phyloP scores from a whole-genome alignment of 2,888 invertebrate genomes.

The Pediacus dermestoides region DNA sequence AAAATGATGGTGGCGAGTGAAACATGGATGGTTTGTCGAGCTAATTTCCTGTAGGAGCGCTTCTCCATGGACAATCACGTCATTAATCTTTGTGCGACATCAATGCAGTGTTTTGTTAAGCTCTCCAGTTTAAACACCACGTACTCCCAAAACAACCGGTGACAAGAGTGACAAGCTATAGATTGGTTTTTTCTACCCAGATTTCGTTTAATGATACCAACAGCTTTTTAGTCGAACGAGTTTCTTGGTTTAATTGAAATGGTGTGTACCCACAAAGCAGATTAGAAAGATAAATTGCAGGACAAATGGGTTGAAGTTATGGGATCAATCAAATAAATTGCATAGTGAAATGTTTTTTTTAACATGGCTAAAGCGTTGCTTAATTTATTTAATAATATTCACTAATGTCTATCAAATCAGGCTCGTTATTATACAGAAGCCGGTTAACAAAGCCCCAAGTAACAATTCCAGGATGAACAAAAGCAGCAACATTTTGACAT shows the following conservation, averaged over 20 bases:
- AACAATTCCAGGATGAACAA: conserved; percentile 28
- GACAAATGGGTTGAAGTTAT: no score
- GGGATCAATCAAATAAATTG: no score
- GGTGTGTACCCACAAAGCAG: no score
- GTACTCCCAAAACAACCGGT: conserved; percentile 43
- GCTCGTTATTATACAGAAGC: conserved; percentile 31
- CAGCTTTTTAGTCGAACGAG: neutral
- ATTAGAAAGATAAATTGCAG: no score
- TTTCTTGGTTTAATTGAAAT: no score
- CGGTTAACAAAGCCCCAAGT: conserved; percentile 23
- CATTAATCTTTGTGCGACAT: conserved; percentile 46
- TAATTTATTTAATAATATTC: conserved; percentile 34
- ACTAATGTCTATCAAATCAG: conserved; percentile 29
- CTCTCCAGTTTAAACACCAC: conserved; percentile 39
- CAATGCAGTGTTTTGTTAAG: conserved; percentile 44
- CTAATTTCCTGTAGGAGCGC: conserved; percentile 40
- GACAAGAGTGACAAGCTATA: conserved; percentile 46
- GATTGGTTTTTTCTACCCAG: conserved; percentile 46
- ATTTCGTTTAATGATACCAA: conserved; percentile 38
- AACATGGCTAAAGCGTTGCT: no score
- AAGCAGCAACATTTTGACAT: conserved; percentile 37
- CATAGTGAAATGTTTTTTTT: no score
- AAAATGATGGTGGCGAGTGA: conserved; percentile 10
- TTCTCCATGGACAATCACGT: conserved; percentile 43
- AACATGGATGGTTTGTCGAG: conserved; percentile 31